These are phyloP conservation scores for Muscicapa adusta DNA, from an alignment of 2,113 vertebrate species.

Conservation along the genomic window DNA sequence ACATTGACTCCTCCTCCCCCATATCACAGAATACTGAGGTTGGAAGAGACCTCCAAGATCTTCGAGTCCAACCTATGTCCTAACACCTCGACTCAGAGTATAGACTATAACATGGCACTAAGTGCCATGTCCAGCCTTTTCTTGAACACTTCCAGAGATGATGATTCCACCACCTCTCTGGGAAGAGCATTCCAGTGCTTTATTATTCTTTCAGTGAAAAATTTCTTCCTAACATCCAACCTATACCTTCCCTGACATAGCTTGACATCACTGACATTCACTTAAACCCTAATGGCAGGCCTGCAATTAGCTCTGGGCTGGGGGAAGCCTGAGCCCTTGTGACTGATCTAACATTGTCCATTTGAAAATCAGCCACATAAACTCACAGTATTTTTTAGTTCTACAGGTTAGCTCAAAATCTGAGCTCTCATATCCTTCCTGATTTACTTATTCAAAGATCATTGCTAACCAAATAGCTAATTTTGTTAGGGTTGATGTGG, in stretches of 20 bases:
- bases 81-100: too few species aligned
- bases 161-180: too few species aligned
- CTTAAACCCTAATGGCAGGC: background rate
- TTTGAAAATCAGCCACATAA: background rate
- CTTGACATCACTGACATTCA: background rate
- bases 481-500: background rate
- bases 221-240: too few species aligned
- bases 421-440: background rate
- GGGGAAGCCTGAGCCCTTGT: background rate
- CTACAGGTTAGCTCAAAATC: background rate
- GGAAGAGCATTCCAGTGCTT: too few species aligned
- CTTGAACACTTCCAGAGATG: too few species aligned
- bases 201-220: too few species aligned
- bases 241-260: too few species aligned
- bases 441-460: background rate
- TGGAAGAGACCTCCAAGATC: too few species aligned
- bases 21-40: too few species aligned
- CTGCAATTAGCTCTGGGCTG: background rate
- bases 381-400: background rate
- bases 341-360: background rate
- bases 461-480: background rate
- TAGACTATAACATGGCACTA: too few species aligned
- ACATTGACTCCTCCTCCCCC: background rate
- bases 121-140: too few species aligned
- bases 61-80: too few species aligned